Evolutionary conservation across 2,113 vertebrate genomes (phyloP), one percentile per base, ranked within the genome.

Genomic region (Nyctereutes procyonoides): DNA sequence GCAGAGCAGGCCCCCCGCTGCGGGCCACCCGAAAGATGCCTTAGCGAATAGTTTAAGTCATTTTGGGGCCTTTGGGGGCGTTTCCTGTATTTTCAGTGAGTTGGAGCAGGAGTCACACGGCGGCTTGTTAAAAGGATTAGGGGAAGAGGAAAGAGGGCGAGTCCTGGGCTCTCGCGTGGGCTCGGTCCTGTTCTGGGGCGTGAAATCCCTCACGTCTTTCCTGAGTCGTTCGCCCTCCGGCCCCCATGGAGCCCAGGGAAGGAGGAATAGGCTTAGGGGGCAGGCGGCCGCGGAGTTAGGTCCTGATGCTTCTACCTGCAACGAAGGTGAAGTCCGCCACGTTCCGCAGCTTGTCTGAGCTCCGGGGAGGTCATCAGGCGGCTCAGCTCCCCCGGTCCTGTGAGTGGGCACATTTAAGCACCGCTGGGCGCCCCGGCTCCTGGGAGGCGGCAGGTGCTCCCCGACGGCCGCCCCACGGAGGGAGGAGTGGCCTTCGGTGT

Each of bases 41-140:
- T 67, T 6, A 5, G 65, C 55, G n/a, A 77, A 24, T 60, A 69
- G 32, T 30, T 17, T 15, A 81, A 48, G 5, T 73, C 14, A 51
- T 56, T 89, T 93, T 93, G 38, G 13, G 74, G 38, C 3, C 22
- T 63, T 14, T 38, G 63, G 38, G 38, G 56, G 14, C 11, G 17
- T 32, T 92, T 93, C 56, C 17, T 71, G 16, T 62, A 58, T 92
- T 94, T 97, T 84, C n/a, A 22, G 8, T 76, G 13, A 17, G 9
- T 4, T 60, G 9, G 5, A 2, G 12, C 58, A n/a, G 3, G 53
- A 12, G 13, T 65, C 62, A 69, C 14, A 20, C 58, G 65, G 32
- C 15, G 51, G 56, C 48, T 15, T 74, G 17, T n/a, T 87, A 62
- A 83, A 92, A 90, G 20, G 38, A 55, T 62, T 35, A 58, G 51